Evolutionary conservation across 35 echinoderm and acorn worm species (phyloP), one percentile per base, ranked within the genome.

Genomic region (Apostichopus californicus): DNA sequence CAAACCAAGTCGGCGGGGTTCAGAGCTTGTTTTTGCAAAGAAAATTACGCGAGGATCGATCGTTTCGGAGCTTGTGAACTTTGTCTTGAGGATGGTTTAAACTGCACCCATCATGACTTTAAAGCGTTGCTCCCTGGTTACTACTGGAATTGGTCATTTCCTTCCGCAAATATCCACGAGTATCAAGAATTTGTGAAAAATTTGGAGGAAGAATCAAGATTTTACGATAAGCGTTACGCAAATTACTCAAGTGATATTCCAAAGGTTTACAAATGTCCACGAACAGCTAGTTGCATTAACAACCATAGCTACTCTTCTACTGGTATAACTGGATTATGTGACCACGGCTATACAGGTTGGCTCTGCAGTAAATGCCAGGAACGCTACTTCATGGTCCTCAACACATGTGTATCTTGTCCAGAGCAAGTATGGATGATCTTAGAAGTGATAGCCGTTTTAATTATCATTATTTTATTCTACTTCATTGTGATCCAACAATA

Each of bases 71-170:
- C 78, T 46, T 81, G 78, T 81, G 78, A 81, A 52, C 25, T 53
- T 9, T 81, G 78, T 81, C 22, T 28, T 9, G 24, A 81, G 10
- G 54, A 81, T 52, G 78, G 78, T 6, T 18, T 81, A 28, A 81
- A 81, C 17, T 81, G 78, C 25, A 81, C 78, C 18, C 7, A 56
- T 55, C 6, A 83, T 56, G 80, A 83, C 10, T 83, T 83, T 56
- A 83, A 83, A 21, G 15, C 53, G 21, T 57, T 83, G 17, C 80
- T 83, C 56, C 80, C 80, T 56, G 80, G 80, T 5, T 83, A 54
- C 28, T 81, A 81, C 28, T 81, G 78, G 78, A 81, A 81, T 81
- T 81, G 78, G 78, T 54, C 78, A 3, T 83, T 83, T 55, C 80
- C 80, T 56, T 83, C 80, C 1, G 80, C 80, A 56, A 83, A 55